These are phyloP conservation scores for Dinoponera quadriceps DNA, from an alignment of 1,140 invertebrate species.

Conservation along the genomic window DNA sequence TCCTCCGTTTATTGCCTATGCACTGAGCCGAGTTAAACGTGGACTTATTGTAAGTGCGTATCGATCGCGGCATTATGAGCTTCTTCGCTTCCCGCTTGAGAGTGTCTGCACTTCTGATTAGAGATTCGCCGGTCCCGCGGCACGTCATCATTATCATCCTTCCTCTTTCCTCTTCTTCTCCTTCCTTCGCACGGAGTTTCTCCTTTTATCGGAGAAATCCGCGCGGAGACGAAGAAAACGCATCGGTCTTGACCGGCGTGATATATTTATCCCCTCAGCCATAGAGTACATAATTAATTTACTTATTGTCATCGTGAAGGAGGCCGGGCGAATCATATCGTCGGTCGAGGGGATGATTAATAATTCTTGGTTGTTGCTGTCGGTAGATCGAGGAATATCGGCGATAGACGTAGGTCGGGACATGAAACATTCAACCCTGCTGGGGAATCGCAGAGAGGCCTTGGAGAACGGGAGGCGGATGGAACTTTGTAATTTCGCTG, in stretches of 20 bases:
- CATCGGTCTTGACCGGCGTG: too few relatives aligned
- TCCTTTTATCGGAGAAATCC: too few relatives aligned
- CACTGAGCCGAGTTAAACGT: slow-evolving; percentile 35
- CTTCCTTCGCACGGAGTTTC: too few relatives aligned
- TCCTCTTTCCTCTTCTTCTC: too few relatives aligned
- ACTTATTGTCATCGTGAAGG: not conserved
- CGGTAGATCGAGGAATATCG: not conserved
- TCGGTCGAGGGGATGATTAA: not conserved
- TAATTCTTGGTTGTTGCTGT: not conserved
- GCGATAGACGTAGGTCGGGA: not conserved
- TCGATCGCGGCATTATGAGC: slow-evolving; percentile 28
- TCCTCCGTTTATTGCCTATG: slow-evolving; percentile 35
- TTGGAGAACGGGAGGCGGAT: not conserved
- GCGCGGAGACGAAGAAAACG: too few relatives aligned
- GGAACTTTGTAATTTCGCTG: slow-evolving; percentile 28
- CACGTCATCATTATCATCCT: not conserved
- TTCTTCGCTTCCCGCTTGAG: not conserved
- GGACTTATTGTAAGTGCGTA: slow-evolving; percentile 60
- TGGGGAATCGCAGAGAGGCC: slow-evolving; percentile 10
- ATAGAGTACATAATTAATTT: not conserved
- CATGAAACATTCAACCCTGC: slow-evolving; percentile 46
- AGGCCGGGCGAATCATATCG: not conserved
- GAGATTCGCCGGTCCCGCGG: not conserved
- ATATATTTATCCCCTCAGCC: too few relatives aligned
- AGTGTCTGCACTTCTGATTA: slow-evolving; percentile 10